Base-by-base conservation (phyloP, 1,140 invertebrate species). In the Brachystomella parvula region DNA sequence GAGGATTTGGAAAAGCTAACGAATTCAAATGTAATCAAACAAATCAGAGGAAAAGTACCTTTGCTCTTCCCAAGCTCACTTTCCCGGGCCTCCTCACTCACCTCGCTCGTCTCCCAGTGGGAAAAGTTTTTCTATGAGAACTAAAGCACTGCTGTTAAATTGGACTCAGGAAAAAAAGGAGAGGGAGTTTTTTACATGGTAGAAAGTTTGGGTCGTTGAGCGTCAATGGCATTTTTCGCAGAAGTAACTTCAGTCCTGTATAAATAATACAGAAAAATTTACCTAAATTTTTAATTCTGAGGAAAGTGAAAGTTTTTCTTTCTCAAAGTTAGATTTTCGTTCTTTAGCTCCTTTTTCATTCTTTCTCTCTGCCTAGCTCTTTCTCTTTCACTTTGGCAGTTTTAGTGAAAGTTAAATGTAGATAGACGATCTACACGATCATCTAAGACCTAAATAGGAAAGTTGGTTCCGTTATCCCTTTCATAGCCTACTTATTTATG, bases 381-480 rank as follows among this genome's bases (percentile, higher is more conserved):
- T n/a, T n/a, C n/a, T n/a, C n/a, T 44, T 44, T n/a, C 39, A 44
- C 39, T 44, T 44, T 44, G 39, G n/a, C 39, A 44, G 9, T 44
- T 44, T 44, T 44, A 44, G 39, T 44, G 39, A 44, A 44, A 44
- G 39, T 44, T 44, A 44, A 44, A 44, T 44, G 39, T 44, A 44
- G 39, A 44, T 44, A n/a, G 39, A 44, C 39, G 39, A 44, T 44
- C n/a, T n/a, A 44, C 39, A 44, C 9, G 39, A 44, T 44, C 39
- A 44, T 9, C n/a, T 44, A 44, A 44, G 39, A n/a, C n/a, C n/a
- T n/a, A 44, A n/a, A 9, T 9, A 44, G 39, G 39, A 44, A 44
- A 44, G 39, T 39, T 39, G 35, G 35, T 39, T 39, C 35, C 35
- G n/a, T 44, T 19, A 19, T 39, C 19, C 35, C 35, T 39, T 39